phyloP scores from a whole-genome alignment of 2,113 vertebrate genomes.

The Cygnus atratus region DNA sequence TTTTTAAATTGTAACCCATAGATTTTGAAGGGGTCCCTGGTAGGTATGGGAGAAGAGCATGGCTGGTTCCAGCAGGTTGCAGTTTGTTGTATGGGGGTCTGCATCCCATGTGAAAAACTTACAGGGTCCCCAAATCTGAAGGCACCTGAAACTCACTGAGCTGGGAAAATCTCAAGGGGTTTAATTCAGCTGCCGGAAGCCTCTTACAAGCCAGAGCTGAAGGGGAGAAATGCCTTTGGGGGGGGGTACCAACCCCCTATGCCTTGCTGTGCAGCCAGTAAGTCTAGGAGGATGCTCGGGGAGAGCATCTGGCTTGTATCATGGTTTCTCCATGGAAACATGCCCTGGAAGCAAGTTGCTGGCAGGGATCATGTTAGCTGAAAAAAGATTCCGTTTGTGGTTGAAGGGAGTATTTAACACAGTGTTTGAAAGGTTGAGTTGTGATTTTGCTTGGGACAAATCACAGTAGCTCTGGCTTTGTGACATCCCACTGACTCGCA shows the following conservation, averaged over 20 bases:
- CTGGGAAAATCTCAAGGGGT: neutral
- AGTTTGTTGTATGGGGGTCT: neutral
- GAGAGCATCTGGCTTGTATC: neutral
- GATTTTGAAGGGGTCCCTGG: rapidly evolving
- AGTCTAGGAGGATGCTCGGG: neutral
- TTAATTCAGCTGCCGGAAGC: neutral
- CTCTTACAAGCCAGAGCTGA: neutral
- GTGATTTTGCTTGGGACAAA: neutral
- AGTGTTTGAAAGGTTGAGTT: neutral
- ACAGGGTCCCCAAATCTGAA: neutral
- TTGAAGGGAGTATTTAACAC: neutral
- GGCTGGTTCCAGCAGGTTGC: neutral
- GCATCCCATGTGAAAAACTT: rapidly evolving
- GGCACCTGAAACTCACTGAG: rapidly evolving
- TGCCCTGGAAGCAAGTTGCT: neutral
- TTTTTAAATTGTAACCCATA: neutral
- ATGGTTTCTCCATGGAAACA: rapidly evolving
- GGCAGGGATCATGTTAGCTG: neutral
- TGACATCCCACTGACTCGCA: neutral
- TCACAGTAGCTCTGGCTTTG: neutral
- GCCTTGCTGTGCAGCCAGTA: neutral
- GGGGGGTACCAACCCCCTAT: too few species aligned
- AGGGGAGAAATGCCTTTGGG: neutral
- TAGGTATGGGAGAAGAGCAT: neutral
- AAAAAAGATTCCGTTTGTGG: neutral